Conservation (phyloP, 2,113 vertebrate species). For the Lichenostomus cassidix region DNA sequence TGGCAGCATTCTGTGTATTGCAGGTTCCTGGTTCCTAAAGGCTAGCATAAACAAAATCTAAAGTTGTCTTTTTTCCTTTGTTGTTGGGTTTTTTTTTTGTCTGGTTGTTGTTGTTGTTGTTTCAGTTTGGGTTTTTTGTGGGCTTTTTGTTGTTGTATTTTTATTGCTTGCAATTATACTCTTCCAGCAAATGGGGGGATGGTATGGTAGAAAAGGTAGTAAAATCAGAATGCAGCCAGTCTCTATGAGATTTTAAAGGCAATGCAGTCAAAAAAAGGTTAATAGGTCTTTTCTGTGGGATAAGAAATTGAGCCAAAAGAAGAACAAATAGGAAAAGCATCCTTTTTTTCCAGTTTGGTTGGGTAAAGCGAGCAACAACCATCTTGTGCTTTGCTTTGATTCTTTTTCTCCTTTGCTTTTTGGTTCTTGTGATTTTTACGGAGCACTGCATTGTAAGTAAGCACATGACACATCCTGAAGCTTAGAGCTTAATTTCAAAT, state of each 20-base stretch:
- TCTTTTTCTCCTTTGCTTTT: neutral
- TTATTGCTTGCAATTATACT: neutral
- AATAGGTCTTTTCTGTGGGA: neutral
- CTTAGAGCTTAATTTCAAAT: conserved; percentile 35
- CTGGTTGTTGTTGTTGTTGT: too few species aligned
- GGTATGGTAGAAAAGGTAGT: neutral
- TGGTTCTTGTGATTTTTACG: neutral
- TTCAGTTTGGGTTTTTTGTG: too few species aligned
- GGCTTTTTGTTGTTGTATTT: neutral
- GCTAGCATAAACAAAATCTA: neutral
- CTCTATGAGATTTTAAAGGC: neutral
- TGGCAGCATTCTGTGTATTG: neutral
- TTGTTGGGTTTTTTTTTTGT: too few species aligned
- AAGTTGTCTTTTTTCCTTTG: too few species aligned
- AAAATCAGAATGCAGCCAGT: neutral
- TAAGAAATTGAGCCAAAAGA: neutral
- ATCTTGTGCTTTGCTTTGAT: neutral
- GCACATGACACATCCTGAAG: conserved; percentile 1
- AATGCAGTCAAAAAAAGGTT: neutral
- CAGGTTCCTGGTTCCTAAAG: neutral
- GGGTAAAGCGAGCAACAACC: neutral
- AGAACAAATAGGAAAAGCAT: neutral
- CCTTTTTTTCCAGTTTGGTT: neutral
- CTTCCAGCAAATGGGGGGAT: neutral
- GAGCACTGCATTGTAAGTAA: neutral